Percentiles rank a stretch among this genome's conserved stretches.
Evolutionary conservation across 64 coral and sea anemone species (phyloP).

Genomic region (Montipora foliosa): DNA sequence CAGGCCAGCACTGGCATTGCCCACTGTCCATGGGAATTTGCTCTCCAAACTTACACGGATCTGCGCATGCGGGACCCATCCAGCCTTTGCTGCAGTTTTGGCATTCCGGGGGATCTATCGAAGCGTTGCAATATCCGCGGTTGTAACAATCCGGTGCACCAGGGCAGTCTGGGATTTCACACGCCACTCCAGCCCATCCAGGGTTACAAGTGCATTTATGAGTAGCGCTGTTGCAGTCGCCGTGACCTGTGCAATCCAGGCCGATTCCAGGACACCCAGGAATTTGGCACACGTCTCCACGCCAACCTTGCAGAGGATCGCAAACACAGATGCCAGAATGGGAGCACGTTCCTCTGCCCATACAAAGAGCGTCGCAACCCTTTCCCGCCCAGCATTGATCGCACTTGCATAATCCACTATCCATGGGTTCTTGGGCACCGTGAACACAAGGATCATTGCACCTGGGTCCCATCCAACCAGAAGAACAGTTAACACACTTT

Average conservation of each 20-base stretch:
- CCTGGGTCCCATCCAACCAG: constrained; percentile 91
- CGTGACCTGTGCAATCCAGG: constrained; percentile 86
- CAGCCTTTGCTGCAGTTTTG: constrained; percentile 86
- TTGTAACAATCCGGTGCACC: constrained; percentile 89
- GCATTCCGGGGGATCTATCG: constrained; percentile 69
- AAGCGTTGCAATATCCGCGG: constrained; percentile 84
- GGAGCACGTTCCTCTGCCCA: constrained; percentile 68
- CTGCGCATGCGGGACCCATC: constrained; percentile 91
- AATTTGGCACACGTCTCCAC: constrained; percentile 89
- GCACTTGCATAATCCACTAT: constrained; percentile 93
- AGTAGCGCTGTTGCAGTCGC: constrained; percentile 90
- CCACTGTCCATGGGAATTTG: constrained; percentile 95
- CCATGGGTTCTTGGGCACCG: constrained; percentile 83
- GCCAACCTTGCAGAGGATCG: constrained; percentile 81
- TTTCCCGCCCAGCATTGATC: constrained; percentile 88
- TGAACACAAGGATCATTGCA: constrained; percentile 87
- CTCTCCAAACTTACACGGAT: constrained; percentile 84
- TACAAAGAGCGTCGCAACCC: constrained; percentile 85
- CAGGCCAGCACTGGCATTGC: constrained; percentile 78
- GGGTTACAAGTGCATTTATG: constrained; percentile 85
- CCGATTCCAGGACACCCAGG: constrained; percentile 91
- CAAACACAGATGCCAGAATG: constrained; percentile 62
- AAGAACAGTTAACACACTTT: constrained; percentile 82
- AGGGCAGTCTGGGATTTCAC: constrained; percentile 93
- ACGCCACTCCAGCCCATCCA: constrained; percentile 91